Evolutionary conservation across 2,797 vertebrate genomes (phyloP), one percentile per base, ranked within the genome.

Genomic region (Pangasius larnaudii): DNA sequence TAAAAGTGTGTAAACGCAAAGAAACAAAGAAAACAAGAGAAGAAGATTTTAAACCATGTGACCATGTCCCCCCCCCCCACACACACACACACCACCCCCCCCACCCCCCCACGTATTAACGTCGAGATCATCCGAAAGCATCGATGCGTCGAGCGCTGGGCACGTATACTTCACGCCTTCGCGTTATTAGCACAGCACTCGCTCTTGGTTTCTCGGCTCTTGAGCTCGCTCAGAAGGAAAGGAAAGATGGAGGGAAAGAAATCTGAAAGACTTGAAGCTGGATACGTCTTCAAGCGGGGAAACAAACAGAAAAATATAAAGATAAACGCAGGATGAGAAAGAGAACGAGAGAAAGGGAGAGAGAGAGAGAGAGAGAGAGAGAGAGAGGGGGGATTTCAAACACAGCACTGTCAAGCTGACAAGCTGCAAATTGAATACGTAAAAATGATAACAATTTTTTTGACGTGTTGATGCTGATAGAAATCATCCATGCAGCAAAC

Each of bases 211-310:
- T 2, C 33, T 81, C 56, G 53, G 56, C 56, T 59, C 56, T 53
- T 2, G 75, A n/a, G 30, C 30, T 5, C 30, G 16, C 67, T 49
- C 24, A 6, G 10, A 42, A 16, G 30, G 27, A 67, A 3, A 9
- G 36, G 33, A n/a, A 59, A 83, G 78, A 39, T 0, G 0, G 30
- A 49, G 46, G 8, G 27, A n/a, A 77, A 46, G 39, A n/a, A 77
- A 10, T 0, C 0, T n/a, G 39, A 7, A 51, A n/a, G 46, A 1
- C 1, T 0, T 19, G 7, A 56, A 27, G 33, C 27, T 39, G 51
- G 33, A 1, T 22, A 79, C 46, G 27, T 16, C 22, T 75, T 49
- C 4, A 8, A 16, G n/a, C 6, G 36, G 22, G 9, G 22, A 9
- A 6, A 24, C 46, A 22, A 22, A 30, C 11, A 8, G 36, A 75